A percentile compares a stretch with the other conserved stretches of the same genome.
Conservation (phyloP, 2,888 invertebrate species). For the Diloba caeruleocephala region DNA sequence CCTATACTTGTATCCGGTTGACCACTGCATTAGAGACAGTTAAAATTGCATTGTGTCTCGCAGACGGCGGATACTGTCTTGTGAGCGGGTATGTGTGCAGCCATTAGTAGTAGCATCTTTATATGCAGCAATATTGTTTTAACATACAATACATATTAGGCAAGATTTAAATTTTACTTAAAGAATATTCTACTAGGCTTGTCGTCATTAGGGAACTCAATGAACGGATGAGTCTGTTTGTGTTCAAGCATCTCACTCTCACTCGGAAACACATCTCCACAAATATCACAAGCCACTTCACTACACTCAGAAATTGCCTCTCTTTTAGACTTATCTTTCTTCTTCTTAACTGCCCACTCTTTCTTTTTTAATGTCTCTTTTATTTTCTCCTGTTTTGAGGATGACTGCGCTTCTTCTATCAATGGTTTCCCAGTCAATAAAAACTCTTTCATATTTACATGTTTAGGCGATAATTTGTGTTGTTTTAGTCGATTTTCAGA, state of each 20-base stretch:
- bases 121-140: constrained; percentile 20
- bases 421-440: constrained; percentile 74
- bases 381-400: constrained; percentile 62
- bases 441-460: constrained; percentile 80
- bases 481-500: constrained; percentile 79
- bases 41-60: too few relatives aligned
- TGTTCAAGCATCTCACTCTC: constrained; percentile 79
- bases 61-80: too few relatives aligned
- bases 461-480: constrained; percentile 79
- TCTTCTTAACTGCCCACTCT: constrained; percentile 62
- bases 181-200: constrained; percentile 86
- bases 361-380: constrained; percentile 58
- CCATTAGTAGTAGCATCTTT: too few relatives aligned
- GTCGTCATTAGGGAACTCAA: constrained; percentile 84
- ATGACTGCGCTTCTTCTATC: constrained; percentile 64
- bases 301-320: constrained; percentile 30
- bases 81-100: too few relatives aligned
- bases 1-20: too few relatives aligned
- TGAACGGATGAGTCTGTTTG: constrained; percentile 84
- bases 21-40: too few relatives aligned
- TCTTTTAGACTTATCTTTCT: constrained; percentile 55
- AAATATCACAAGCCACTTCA: constrained; percentile 78
- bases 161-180: constrained; percentile 70
- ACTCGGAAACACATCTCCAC: constrained; percentile 77
- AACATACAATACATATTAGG: constrained; percentile 34